These are phyloP conservation scores for Dascillus cervinus DNA, from an alignment of 2,888 invertebrate genomes.

Conservation along the genomic window DNA sequence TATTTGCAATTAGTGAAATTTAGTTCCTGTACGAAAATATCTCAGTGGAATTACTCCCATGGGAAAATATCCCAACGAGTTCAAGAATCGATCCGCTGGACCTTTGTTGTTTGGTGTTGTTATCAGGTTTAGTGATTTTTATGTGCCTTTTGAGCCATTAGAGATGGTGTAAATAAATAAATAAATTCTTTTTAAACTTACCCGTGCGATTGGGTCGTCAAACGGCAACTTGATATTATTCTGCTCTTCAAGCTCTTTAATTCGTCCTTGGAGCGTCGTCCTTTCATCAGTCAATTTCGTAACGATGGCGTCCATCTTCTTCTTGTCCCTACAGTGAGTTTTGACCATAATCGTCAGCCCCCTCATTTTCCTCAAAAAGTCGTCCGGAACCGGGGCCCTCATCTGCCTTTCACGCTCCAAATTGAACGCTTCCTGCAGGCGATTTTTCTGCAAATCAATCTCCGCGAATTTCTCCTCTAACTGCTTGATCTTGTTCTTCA, in stretches of 20 bases:
- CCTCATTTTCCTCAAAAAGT: slow-evolving; percentile 37
- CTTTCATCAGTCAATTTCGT: slow-evolving; percentile 43
- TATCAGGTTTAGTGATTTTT: no score
- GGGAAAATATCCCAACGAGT: no score
- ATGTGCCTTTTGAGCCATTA: no score
- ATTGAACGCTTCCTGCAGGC: slow-evolving; percentile 29
- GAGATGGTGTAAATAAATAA: no score
- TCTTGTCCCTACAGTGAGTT: slow-evolving; percentile 47
- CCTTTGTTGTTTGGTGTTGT: no score
- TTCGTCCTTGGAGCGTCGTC: slow-evolving; percentile 41
- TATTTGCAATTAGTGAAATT: no score
- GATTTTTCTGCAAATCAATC: no score
- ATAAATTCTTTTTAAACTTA: no score
- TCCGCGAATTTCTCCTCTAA: slow-evolving; percentile 38
- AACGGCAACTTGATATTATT: slow-evolving; percentile 26
- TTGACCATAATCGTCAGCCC: slow-evolving; percentile 39
- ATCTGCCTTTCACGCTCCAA: slow-evolving; percentile 15
- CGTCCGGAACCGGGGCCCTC: slow-evolving; percentile 25
- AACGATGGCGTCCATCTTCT: slow-evolving; percentile 42
- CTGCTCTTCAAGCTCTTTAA: slow-evolving; percentile 40
- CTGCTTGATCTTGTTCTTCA: slow-evolving; percentile 41
- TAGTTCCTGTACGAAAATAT: no score
- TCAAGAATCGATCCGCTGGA: no score
- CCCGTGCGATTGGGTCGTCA: slow-evolving; percentile 34
- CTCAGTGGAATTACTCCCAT: no score